phyloP scores from a whole-genome alignment of 2,888 invertebrate species.

The Coleophora deauratella region DNA sequence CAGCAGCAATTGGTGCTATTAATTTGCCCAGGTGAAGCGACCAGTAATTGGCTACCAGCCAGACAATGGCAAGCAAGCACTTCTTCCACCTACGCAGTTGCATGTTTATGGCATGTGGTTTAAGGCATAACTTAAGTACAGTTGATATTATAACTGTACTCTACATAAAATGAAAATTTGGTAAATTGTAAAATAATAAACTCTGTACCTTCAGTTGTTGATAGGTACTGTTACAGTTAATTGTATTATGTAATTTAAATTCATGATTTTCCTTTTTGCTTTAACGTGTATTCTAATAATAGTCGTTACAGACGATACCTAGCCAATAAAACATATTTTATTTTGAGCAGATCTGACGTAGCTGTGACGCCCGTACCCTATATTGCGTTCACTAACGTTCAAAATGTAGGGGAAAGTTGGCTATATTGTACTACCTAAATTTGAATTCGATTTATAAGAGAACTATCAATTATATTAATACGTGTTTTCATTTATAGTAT shows the following conservation, averaged over 20 bases:
- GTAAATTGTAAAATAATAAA: no score
- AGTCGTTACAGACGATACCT: slow-evolving; percentile 32
- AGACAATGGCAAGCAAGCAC: slow-evolving; percentile 32
- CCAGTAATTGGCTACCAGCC: slow-evolving; percentile 56
- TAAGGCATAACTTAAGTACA: slow-evolving; percentile 6
- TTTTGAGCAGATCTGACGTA: slow-evolving; percentile 45
- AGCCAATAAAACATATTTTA: slow-evolving; percentile 45
- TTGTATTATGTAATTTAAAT: not conserved
- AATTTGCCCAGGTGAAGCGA: slow-evolving; percentile 53
- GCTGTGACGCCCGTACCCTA: slow-evolving; percentile 33
- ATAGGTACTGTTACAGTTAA: not conserved
- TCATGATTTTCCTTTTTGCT: not conserved
- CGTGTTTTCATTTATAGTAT: no score
- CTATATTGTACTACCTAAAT: no score
- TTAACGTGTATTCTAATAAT: slow-evolving; percentile 20
- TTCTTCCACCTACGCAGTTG: slow-evolving; percentile 41
- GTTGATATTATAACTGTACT: not conserved
- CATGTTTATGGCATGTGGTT: no score
- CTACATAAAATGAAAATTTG: no score
- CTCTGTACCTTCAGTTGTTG: not conserved
- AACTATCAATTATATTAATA: no score
- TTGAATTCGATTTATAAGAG: no score
- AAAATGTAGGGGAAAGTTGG: no score
- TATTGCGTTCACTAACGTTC: slow-evolving; percentile 26
- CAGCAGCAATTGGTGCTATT: slow-evolving; percentile 28